Evolutionary conservation across 2,888 invertebrate genomes (phyloP).

Genomic region (Agonopterix subpropinquella): DNA sequence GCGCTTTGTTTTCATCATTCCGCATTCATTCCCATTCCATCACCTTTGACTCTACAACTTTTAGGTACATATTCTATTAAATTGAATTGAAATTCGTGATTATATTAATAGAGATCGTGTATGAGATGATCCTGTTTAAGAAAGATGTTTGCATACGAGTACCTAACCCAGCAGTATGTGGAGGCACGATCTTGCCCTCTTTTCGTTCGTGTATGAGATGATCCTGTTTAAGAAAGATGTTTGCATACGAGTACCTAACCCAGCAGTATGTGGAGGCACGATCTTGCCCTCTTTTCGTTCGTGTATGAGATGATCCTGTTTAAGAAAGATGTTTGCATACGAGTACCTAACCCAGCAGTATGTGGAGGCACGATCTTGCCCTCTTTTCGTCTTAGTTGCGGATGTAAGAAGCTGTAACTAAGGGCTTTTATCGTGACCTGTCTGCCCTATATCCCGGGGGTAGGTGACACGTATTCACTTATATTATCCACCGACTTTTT

Average conservation of each 20-base stretch:
- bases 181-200: slow-evolving; percentile 46
- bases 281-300: slow-evolving; percentile 45
- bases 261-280: slow-evolving; percentile 21
- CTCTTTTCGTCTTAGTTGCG: slow-evolving; percentile 35
- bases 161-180: slow-evolving; percentile 1
- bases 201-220: slow-evolving; percentile 20
- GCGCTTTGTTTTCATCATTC: slow-evolving; percentile 37
- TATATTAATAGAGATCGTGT: slow-evolving; percentile 3
- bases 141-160: not conserved
- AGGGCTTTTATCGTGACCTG: slow-evolving; percentile 61
- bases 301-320: slow-evolving; percentile 2
- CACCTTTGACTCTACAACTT: slow-evolving; percentile 29
- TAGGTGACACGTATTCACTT: slow-evolving; percentile 20
- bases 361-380: slow-evolving; percentile 39
- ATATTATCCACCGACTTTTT: not conserved
- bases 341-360: not conserved
- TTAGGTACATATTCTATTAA: slow-evolving; percentile 10
- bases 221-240: not conserved
- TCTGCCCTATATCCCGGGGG: slow-evolving; percentile 50
- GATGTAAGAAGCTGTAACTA: slow-evolving; percentile 40
- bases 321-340: not conserved
- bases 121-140: slow-evolving; percentile 1
- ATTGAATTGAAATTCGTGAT: slow-evolving; percentile 1
- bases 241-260: not conserved
- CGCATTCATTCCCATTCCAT: slow-evolving; percentile 31